Percentiles rank a stretch among this genome's conserved stretches.
These are phyloP conservation scores for Monopterus albus DNA, from an alignment of 2,113 vertebrate genomes.

Conservation along the genomic window DNA sequence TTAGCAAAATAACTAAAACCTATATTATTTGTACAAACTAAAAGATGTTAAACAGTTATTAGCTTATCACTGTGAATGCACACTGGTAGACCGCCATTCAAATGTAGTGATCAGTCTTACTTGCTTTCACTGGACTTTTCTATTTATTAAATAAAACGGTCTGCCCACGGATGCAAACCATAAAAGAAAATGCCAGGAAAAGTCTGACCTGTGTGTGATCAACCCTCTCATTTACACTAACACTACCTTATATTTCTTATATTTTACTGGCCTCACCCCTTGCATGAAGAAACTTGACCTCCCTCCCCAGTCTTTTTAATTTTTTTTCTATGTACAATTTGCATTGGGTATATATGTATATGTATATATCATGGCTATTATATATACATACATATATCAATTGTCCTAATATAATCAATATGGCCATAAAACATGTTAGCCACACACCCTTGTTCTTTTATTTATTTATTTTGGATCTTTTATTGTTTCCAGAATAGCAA, in stretches of 20 bases:
- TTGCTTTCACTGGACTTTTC: conserved; percentile 72
- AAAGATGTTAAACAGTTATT: no score
- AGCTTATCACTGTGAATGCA: no score
- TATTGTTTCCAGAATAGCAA: no score
- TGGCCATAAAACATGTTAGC: conserved; percentile 72
- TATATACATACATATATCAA: conserved; percentile 82
- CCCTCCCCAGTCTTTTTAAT: conserved; percentile 5
- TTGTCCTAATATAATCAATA: conserved; percentile 72
- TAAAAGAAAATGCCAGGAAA: conserved; percentile 37
- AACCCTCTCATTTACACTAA: conserved; percentile 78
- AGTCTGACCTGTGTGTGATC: conserved; percentile 66
- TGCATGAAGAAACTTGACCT: conserved; percentile 71
- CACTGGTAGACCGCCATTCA: not conserved
- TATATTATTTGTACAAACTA: no score
- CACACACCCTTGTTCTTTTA: conserved; percentile 52
- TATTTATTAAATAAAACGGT: conserved; percentile 5
- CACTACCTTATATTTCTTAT: conserved; percentile 68
- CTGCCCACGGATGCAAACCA: conserved; percentile 48
- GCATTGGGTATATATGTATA: conserved; percentile 79
- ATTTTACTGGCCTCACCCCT: conserved; percentile 65
- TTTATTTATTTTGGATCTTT: conserved; percentile 32
- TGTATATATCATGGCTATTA: conserved; percentile 78
- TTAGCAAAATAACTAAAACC: no score
- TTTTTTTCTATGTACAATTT: conserved; percentile 42
- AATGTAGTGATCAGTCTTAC: conserved; percentile 20